phyloP scores from a whole-genome alignment of 2,888 invertebrate genomes.

The Cephonodes hylas region DNA sequence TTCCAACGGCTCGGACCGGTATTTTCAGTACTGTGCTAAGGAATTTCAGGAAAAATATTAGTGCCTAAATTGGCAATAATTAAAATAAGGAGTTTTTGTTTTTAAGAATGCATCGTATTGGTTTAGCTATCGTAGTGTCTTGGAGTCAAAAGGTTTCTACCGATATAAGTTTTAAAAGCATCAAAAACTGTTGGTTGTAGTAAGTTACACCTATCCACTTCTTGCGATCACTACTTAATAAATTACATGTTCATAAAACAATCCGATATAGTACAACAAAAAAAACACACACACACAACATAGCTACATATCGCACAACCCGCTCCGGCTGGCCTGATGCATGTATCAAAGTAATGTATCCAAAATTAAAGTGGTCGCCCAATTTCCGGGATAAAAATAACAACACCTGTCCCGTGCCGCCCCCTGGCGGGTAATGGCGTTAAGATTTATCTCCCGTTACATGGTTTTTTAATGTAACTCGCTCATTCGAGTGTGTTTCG shows the following conservation, averaged over 20 bases:
- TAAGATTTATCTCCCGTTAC: conserved; percentile 64
- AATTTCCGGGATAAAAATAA: conserved; percentile 66
- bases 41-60: background rate
- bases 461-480: conserved; percentile 61
- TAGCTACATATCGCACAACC: conserved; percentile 21
- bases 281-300: background rate
- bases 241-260: too few species aligned
- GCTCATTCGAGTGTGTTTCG: conserved; percentile 3
- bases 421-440: conserved; percentile 53
- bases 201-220: too few species aligned
- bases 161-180: too few species aligned
- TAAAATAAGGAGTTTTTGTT: too few species aligned
- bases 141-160: too few species aligned
- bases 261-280: background rate
- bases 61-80: too few species aligned
- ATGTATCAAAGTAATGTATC: conserved; percentile 57
- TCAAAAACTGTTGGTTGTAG: too few species aligned
- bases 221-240: too few species aligned
- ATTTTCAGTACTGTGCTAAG: conserved; percentile 21
- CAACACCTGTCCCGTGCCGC: conserved; percentile 52
- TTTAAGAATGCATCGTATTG: too few species aligned
- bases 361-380: conserved; percentile 62
- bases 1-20: conserved; percentile 26
- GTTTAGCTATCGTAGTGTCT: too few species aligned
- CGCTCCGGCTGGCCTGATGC: conserved; percentile 34